Base-by-base conservation (phyloP, 2,113 vertebrate genomes). In the Nannospalax galili region DNA sequence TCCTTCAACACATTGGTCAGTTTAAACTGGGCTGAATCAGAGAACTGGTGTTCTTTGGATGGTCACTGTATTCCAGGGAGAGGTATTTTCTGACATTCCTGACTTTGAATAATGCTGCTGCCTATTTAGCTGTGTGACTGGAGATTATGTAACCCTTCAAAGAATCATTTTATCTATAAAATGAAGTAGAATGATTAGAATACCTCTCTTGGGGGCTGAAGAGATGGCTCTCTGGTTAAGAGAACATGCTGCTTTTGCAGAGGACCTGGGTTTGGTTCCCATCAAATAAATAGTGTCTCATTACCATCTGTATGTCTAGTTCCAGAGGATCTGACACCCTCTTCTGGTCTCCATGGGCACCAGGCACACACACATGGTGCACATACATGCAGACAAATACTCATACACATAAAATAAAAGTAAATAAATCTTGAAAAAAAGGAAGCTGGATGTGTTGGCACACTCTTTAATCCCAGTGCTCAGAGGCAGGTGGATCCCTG, bases 81-180 rank as follows among this genome's bases (percentile, higher is more conserved):
- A 82, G 30, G 81, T 90, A 77, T 94, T 2, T 37, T 82, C 64
- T 78, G 28, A 52, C 42, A 94, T 52, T 52, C 11, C 48, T 52
- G 48, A 52, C 48, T 87, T 78, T 62, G 73, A 93, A 45, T 42
- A 32, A 35, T 40, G 62, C 15, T 2, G 6, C 48, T 56, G 45
- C 73, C 52, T 74, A 19, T 22, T 67, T 67, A 26, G n/a, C 74
- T 90, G 3, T 58, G 24, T 64, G 52, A 32, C 37, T 65, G 37
- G 14, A 28, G 45, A 10, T 73, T 52, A 65, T 9, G 65, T 72
- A 73, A 26, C 65, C 60, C 28, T 91, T 52, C 62, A 62, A 67
- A 40, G 32, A n/a, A 81, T 93, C 86, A 79, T 60, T 81, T 89
- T 88, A 72, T 81, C 90, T 86, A 28, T 65, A 73, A 82, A 67